phyloP scores from a whole-genome alignment of 2,797 vertebrate species.

The Sparidentex hasta region DNA sequence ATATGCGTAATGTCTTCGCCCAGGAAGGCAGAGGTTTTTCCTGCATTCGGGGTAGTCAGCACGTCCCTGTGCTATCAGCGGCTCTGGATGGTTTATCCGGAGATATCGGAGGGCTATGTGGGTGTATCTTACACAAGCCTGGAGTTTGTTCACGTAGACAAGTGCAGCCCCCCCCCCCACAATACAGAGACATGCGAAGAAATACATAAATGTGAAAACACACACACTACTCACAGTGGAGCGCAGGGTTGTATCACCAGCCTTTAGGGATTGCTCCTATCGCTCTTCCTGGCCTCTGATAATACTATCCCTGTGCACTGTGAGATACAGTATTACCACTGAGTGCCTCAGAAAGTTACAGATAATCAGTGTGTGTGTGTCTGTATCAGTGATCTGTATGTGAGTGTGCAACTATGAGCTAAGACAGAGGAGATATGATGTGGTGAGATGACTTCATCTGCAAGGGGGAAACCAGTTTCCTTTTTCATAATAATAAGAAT shows the following conservation, averaged over 20 bases:
- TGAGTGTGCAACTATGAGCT: constrained; percentile 61
- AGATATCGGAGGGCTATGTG: constrained; percentile 72
- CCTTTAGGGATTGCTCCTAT: constrained; percentile 70
- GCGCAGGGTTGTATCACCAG: constrained; percentile 25
- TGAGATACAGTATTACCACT: constrained; percentile 52
- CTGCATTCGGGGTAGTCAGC: constrained; percentile 66
- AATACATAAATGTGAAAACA: constrained; percentile 59
- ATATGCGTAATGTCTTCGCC: constrained; percentile 70
- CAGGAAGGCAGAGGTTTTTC: constrained; percentile 54
- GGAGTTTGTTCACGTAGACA: constrained; percentile 75
- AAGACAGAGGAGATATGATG: constrained; percentile 70
- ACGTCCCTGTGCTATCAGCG: constrained; percentile 67
- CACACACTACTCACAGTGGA: constrained; percentile 21
- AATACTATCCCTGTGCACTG: constrained; percentile 57
- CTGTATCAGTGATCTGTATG: constrained; percentile 50
- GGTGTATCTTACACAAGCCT: constrained; percentile 75
- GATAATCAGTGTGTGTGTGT: constrained; percentile 50
- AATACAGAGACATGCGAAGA: constrained; percentile 26
- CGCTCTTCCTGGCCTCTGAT: constrained; percentile 73
- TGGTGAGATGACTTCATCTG: constrained; percentile 71
- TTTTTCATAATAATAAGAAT: constrained; percentile 46
- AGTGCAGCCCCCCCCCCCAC: constrained; percentile 36
- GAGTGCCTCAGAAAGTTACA: constrained; percentile 45
- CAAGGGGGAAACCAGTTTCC: not conserved
- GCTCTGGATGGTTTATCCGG: constrained; percentile 60